Conservation (phyloP, 2,888 invertebrate genomes). For the Thymelicus sylvestris region DNA sequence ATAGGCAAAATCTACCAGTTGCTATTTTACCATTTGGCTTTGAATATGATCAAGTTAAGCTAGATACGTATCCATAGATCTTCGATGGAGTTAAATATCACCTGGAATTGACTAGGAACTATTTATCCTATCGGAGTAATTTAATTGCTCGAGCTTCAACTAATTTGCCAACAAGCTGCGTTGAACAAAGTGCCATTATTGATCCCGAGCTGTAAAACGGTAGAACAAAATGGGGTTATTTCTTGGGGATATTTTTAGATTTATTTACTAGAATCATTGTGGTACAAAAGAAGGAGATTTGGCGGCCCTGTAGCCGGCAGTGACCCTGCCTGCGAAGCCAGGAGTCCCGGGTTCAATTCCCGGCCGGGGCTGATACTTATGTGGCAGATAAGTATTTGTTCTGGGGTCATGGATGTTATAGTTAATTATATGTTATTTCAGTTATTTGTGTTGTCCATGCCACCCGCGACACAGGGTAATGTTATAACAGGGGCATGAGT, state of each 20-base stretch:
- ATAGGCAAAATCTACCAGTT: neutral
- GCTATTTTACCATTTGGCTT: neutral
- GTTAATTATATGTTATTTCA: no score
- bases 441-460: no score
- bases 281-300: no score
- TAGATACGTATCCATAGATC: neutral
- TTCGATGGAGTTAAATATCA: conserved; percentile 5
- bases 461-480: no score
- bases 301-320: no score
- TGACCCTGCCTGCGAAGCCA: no score
- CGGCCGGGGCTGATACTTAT: no score
- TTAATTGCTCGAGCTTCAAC: conserved; percentile 19
- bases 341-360: no score
- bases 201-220: neutral
- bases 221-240: neutral
- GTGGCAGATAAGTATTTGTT: no score
- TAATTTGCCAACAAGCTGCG: conserved; percentile 9
- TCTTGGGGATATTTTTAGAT: neutral
- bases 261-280: neutral
- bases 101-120: conserved; percentile 16
- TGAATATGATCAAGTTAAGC: neutral
- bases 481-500: no score
- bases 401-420: no score
- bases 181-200: conserved; percentile 17
- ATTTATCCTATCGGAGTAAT: conserved; percentile 26